A percentile compares a stretch with the other conserved stretches of the same genome.
Conservation (phyloP, 2,888 invertebrate genomes). For the Acrobasis repandana region DNA sequence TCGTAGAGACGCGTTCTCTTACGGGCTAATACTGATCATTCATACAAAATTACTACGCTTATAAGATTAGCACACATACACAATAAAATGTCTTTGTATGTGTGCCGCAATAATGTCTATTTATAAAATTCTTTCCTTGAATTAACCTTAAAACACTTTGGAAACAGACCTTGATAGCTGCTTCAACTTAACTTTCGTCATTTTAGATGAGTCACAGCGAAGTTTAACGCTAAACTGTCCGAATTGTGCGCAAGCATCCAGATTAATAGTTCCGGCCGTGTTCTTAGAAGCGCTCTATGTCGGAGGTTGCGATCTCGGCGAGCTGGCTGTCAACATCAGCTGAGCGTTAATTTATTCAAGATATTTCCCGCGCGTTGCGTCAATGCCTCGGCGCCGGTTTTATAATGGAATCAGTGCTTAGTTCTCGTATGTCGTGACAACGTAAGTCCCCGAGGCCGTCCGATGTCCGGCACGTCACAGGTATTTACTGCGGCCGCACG, state of each 20-base stretch:
- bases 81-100: conserved; percentile 41
- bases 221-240: conserved; percentile 48
- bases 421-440: conserved; percentile 34
- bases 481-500: conserved; percentile 48
- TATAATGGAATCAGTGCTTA: conserved; percentile 37
- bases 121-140: conserved; percentile 61
- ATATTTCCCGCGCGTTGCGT: conserved; percentile 58
- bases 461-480: conserved; percentile 40
- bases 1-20: neutral
- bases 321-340: conserved; percentile 72
- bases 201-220: conserved; percentile 76
- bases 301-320: conserved; percentile 35
- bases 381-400: conserved; percentile 34
- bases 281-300: conserved; percentile 41
- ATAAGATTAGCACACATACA: conserved; percentile 27
- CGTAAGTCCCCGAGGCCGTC: conserved; percentile 44
- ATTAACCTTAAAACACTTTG: conserved; percentile 45
- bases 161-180: conserved; percentile 54
- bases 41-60: conserved; percentile 25
- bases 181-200: conserved; percentile 81
- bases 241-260: conserved; percentile 54
- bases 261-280: conserved; percentile 48
- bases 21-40: conserved; percentile 18
- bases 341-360: conserved; percentile 54
- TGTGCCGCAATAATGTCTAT: conserved; percentile 45